Conservation (phyloP, 2,113 vertebrate genomes). For the Paedocypris sp. region DNA sequence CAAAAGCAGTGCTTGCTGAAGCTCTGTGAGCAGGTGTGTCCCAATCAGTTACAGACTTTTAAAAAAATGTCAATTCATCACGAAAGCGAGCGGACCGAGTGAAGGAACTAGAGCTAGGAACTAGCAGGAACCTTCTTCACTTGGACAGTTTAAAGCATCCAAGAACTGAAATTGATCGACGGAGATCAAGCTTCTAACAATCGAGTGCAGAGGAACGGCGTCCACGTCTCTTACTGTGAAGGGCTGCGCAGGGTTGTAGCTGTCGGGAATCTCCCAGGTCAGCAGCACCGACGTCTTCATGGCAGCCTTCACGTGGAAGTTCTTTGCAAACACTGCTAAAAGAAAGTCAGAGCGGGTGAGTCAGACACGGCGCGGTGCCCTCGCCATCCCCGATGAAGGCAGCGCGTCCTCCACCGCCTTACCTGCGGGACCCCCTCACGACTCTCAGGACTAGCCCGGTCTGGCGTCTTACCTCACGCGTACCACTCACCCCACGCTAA, state of each 20-base stretch:
- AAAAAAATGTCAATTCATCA: too few relatives aligned
- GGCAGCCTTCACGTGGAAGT: conserved; percentile 98
- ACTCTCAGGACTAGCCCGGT: conserved; percentile 13
- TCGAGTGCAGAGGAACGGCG: not conserved
- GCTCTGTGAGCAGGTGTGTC: too few relatives aligned
- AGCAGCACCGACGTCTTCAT: conserved; percentile 96
- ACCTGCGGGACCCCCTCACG: conserved; percentile 41
- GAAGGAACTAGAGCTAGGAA: too few relatives aligned
- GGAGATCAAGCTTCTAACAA: too few relatives aligned
- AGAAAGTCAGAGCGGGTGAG: conserved; percentile 76
- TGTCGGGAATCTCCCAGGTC: conserved; percentile 97
- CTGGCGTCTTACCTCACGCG: conserved; percentile 33
- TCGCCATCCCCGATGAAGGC: conserved; percentile 3
- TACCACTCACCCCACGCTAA: conserved; percentile 14
- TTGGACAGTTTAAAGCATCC: too few relatives aligned
- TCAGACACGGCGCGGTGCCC: conserved; percentile 61
- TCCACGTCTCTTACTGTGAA: conserved; percentile 79
- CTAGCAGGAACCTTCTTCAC: too few relatives aligned
- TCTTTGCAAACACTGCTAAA: conserved; percentile 99
- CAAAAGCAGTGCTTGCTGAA: too few relatives aligned
- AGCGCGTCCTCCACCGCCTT: conserved; percentile 56
- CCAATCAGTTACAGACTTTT: too few relatives aligned
- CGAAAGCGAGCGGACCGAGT: too few relatives aligned
- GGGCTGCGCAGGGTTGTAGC: conserved; percentile 95
- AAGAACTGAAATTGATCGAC: too few relatives aligned